These are phyloP conservation scores for Ophthalmolycus amberensis DNA, from an alignment of 2,113 vertebrate genomes.

Conservation along the genomic window DNA sequence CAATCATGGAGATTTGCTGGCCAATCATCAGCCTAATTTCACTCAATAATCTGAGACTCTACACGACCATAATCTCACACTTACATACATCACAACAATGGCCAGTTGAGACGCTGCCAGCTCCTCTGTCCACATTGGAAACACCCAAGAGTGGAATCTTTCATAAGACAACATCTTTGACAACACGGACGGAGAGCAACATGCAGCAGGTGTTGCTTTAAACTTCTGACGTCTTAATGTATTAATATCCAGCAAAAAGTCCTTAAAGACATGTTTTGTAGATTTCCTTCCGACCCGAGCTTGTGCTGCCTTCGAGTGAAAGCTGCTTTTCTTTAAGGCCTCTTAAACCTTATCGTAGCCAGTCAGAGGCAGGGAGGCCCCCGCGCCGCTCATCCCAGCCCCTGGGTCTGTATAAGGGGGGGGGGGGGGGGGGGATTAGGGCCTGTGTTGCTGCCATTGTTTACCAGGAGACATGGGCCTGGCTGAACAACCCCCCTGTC, in stretches of 20 bases:
- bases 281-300: background rate
- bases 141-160: background rate
- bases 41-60: slow-evolving; percentile 40
- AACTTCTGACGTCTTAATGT: background rate
- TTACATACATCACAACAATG: slow-evolving; percentile 49
- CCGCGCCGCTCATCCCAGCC: slow-evolving; percentile 61
- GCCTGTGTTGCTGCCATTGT: slow-evolving; percentile 79
- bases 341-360: slow-evolving; percentile 77
- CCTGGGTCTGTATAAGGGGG: slow-evolving; percentile 57
- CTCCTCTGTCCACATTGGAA: background rate
- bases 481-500: slow-evolving; percentile 75
- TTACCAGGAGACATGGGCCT: slow-evolving; percentile 79
- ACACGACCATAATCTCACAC: slow-evolving; percentile 40
- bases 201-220: background rate
- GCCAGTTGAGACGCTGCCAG: slow-evolving; percentile 10
- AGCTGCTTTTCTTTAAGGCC: slow-evolving; percentile 74
- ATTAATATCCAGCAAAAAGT: background rate
- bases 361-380: slow-evolving; percentile 77
- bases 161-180: background rate
- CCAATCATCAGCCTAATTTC: slow-evolving; percentile 25
- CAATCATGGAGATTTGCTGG: slow-evolving; percentile 9
- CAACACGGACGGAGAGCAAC: background rate
- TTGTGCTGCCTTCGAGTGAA: slow-evolving; percentile 51
- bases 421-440: slow-evolving; percentile 70
- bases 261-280: background rate